Evolutionary conservation across 2,888 invertebrate species (phyloP).

Genomic region (Caprella mutica): DNA sequence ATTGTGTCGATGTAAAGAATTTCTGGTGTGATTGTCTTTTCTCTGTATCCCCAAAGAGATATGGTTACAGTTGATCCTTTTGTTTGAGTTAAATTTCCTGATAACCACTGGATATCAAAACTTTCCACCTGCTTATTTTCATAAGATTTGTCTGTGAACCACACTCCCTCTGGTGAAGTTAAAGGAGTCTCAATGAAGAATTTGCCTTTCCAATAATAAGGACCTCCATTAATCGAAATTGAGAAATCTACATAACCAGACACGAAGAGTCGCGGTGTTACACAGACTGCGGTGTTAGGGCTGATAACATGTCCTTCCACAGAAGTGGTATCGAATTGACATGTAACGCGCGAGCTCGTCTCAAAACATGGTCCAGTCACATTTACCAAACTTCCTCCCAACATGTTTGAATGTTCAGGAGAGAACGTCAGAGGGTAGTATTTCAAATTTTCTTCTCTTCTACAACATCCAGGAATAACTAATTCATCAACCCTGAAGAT

Average conservation of each 20-base stretch:
- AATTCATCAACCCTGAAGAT: constrained; percentile 91
- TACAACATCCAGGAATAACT: constrained; percentile 80
- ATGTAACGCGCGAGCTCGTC: constrained; percentile 60
- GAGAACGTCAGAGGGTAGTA: constrained; percentile 74
- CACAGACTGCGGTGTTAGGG: constrained; percentile 69
- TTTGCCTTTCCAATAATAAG: constrained; percentile 74
- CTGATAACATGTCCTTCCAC: constrained; percentile 36
- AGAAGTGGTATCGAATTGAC: constrained; percentile 43
- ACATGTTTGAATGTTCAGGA: constrained; percentile 92
- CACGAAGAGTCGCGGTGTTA: constrained; percentile 73
- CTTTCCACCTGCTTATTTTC: constrained; percentile 61
- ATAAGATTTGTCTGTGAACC: constrained; percentile 57
- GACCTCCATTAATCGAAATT: constrained; percentile 68
- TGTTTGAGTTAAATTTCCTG: constrained; percentile 71
- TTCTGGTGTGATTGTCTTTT: constrained; percentile 66
- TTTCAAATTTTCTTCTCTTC: constrained; percentile 47
- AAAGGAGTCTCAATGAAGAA: constrained; percentile 87
- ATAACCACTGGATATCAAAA: constrained; percentile 70
- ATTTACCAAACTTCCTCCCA: constrained; percentile 91
- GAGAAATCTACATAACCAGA: constrained; percentile 80
- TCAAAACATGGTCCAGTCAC: constrained; percentile 92
- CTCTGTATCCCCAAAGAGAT: constrained; percentile 80
- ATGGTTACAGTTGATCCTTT: constrained; percentile 63
- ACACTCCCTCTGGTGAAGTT: constrained; percentile 71
- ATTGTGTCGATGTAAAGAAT: constrained; percentile 58